phyloP scores from a whole-genome alignment of 2,113 vertebrate species.

The Tilapia sparmanii region DNA sequence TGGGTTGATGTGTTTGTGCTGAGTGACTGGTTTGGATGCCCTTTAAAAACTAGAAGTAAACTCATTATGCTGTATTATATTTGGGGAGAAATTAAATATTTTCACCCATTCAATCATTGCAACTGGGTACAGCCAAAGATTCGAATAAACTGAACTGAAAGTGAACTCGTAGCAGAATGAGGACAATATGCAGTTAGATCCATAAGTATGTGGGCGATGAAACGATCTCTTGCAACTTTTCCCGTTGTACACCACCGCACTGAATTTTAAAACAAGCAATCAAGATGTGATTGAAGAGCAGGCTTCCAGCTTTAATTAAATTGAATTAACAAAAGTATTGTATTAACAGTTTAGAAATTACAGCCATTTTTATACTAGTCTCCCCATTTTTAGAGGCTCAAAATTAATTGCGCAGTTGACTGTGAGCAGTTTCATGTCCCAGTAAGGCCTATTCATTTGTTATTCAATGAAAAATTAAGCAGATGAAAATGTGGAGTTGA shows the following conservation, averaged over 20 bases:
- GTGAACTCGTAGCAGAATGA: not conserved
- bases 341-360: not conserved
- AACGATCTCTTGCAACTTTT: not conserved
- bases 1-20: not conserved
- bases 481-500: not conserved
- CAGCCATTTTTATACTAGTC: not conserved
- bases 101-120: not conserved
- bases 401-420: not conserved
- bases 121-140: not conserved
- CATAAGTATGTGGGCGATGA: not conserved
- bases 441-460: not conserved
- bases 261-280: not conserved
- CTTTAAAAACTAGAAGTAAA: not conserved
- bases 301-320: not conserved
- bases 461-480: not conserved
- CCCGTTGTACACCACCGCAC: not conserved
- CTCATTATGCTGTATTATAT: not conserved
- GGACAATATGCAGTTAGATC: not conserved
- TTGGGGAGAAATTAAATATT: not conserved
- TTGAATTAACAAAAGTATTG: not conserved
- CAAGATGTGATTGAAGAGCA: not conserved
- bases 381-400: not conserved
- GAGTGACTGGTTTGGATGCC: not conserved
- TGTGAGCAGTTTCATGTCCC: not conserved
- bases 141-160: not conserved